A percentile compares a stretch with the other conserved stretches of the same genome.
These are phyloP conservation scores for Ceratoteleas bidentatus DNA, from an alignment of 1,140 invertebrate genomes.

Conservation along the genomic window DNA sequence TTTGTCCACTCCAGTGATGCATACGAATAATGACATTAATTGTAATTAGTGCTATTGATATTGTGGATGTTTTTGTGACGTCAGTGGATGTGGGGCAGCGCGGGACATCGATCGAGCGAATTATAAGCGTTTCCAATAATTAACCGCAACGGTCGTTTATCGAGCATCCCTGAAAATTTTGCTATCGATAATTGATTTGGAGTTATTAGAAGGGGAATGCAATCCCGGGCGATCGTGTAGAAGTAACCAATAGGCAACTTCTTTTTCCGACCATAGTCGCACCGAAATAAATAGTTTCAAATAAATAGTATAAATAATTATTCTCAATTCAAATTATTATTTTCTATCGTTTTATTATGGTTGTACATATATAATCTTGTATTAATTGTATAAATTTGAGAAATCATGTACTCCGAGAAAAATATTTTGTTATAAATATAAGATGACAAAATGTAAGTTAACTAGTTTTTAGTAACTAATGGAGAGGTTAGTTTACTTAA, in stretches of 20 bases:
- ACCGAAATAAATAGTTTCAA: too few relatives aligned
- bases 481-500: too few relatives aligned
- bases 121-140: conserved; percentile 52
- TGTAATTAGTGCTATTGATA: conserved; percentile 53
- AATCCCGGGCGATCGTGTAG: conserved; percentile 14
- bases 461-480: too few relatives aligned
- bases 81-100: conserved; percentile 19
- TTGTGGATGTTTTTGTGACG: conserved; percentile 34
- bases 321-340: too few relatives aligned
- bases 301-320: too few relatives aligned
- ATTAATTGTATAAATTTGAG: too few relatives aligned
- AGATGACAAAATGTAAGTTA: too few relatives aligned
- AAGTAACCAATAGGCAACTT: neutral
- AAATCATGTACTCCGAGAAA: too few relatives aligned
- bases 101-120: conserved; percentile 44
- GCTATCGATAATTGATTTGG: conserved; percentile 42
- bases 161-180: conserved; percentile 31
- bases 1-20: conserved; percentile 15
- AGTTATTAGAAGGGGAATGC: conserved; percentile 35
- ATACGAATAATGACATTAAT: conserved; percentile 33
- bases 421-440: too few relatives aligned
- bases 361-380: too few relatives aligned
- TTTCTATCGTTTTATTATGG: too few relatives aligned
- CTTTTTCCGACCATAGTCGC: too few relatives aligned
- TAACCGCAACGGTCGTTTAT: conserved; percentile 56